Percentiles rank a stretch among this genome's conserved stretches.
These are phyloP conservation scores for Physeter macrocephalus DNA, from an alignment of 2,113 vertebrate species.

Conservation along the genomic window DNA sequence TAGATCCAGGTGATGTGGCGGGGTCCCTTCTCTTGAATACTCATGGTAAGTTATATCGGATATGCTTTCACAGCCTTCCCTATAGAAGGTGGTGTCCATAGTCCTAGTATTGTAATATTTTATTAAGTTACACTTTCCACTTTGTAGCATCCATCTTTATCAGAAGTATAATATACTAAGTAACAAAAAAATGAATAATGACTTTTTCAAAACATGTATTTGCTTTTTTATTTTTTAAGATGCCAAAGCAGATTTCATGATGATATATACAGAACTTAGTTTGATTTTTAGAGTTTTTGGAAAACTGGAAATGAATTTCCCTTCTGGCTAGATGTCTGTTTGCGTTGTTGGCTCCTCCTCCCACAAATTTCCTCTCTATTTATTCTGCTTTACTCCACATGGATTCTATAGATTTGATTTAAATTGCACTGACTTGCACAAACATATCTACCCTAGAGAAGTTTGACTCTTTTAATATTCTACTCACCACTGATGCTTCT, in stretches of 20 bases:
- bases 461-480: slow-evolving; percentile 83
- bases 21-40: background rate
- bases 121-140: slow-evolving; percentile 21
- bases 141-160: slow-evolving; percentile 36
- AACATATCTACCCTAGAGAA: slow-evolving; percentile 82
- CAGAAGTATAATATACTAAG: slow-evolving; percentile 18
- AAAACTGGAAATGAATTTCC: slow-evolving; percentile 80
- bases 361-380: slow-evolving; percentile 32
- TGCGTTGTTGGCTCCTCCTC: slow-evolving; percentile 69
- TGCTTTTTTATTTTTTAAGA: slow-evolving; percentile 46
- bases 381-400: slow-evolving; percentile 75
- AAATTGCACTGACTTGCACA: slow-evolving; percentile 77
- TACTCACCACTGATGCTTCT: slow-evolving; percentile 76
- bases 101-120: slow-evolving; percentile 45
- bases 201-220: slow-evolving; percentile 70
- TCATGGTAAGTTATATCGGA: slow-evolving; percentile 10
- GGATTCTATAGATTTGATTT: slow-evolving; percentile 82
- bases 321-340: slow-evolving; percentile 82
- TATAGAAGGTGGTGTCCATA: slow-evolving; percentile 18
- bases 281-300: slow-evolving; percentile 78
- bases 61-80: slow-evolving; percentile 20
- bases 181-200: slow-evolving; percentile 49
- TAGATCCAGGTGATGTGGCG: background rate
- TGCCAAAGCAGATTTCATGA: slow-evolving; percentile 57
- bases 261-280: slow-evolving; percentile 70